phyloP scores from a whole-genome alignment of 2,113 vertebrate species.

The Osmerus mordax region DNA sequence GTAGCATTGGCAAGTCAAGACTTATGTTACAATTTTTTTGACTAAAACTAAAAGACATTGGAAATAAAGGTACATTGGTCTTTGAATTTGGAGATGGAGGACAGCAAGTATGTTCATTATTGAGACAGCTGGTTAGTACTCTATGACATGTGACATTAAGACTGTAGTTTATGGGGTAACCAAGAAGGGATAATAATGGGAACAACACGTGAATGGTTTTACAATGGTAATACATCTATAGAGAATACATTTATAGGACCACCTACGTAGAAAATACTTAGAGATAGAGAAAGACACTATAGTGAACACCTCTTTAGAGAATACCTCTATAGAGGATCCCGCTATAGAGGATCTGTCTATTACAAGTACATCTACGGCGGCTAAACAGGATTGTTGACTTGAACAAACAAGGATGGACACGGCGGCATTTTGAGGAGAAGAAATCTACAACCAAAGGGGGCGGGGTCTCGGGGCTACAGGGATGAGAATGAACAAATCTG shows the following conservation, averaged over 20 bases:
- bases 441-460: slow-evolving; percentile 44
- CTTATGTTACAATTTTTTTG: background rate
- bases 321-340: no score
- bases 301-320: no score
- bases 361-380: slow-evolving; percentile 19
- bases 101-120: no score
- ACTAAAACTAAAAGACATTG: no score
- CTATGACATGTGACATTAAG: background rate
- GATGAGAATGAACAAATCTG: slow-evolving; percentile 56
- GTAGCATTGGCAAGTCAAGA: background rate
- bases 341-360: background rate
- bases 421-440: slow-evolving; percentile 26
- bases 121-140: background rate
- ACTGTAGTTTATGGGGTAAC: slow-evolving; percentile 15
- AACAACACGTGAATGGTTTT: slow-evolving; percentile 57
- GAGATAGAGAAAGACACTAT: no score
- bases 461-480: slow-evolving; percentile 43
- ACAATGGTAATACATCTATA: slow-evolving; percentile 53
- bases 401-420: slow-evolving; percentile 45
- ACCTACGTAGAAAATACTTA: no score
- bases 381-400: slow-evolving; percentile 35
- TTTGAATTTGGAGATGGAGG: no score
- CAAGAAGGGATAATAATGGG: slow-evolving; percentile 58
- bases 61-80: no score
- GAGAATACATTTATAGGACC: background rate